phyloP scores from a whole-genome alignment of 2,113 vertebrate genomes.

The Acanthisitta chloris region DNA sequence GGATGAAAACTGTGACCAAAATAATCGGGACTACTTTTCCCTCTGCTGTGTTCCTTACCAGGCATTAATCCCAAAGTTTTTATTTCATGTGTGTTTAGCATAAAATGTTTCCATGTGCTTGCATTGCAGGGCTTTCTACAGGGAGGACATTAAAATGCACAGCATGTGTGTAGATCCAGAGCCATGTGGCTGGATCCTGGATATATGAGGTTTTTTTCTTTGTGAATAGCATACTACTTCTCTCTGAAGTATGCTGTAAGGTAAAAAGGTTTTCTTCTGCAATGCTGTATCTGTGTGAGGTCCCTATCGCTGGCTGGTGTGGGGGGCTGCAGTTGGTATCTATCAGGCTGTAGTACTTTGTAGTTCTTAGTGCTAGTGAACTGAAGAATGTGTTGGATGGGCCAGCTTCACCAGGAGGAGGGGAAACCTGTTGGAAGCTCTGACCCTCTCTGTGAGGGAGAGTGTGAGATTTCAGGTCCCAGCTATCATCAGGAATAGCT shows the following conservation, averaged over 20 bases:
- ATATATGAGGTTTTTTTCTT: background rate
- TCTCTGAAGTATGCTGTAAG: background rate
- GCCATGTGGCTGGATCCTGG: background rate
- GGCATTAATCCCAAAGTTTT: background rate
- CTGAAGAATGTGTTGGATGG: constrained; percentile 83
- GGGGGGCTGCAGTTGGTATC: constrained; percentile 70
- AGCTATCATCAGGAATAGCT: constrained; percentile 70
- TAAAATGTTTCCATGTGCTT: background rate
- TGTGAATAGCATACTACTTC: background rate
- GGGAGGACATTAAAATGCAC: background rate
- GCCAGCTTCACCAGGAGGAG: constrained; percentile 57
- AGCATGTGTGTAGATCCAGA: background rate
- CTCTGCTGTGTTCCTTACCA: background rate
- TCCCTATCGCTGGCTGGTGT: constrained; percentile 74
- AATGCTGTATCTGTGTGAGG: constrained; percentile 71
- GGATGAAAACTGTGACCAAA: background rate
- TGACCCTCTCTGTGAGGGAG: background rate
- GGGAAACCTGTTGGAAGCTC: background rate
- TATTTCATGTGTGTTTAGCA: background rate
- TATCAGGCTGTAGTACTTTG: constrained; percentile 68
- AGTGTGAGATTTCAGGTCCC: constrained; percentile 61
- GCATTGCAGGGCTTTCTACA: background rate
- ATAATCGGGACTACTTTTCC: background rate
- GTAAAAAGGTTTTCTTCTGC: background rate
- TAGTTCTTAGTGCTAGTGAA: constrained; percentile 80